Base-by-base conservation (phyloP, 2,888 invertebrate species). In the Amiota minor region DNA sequence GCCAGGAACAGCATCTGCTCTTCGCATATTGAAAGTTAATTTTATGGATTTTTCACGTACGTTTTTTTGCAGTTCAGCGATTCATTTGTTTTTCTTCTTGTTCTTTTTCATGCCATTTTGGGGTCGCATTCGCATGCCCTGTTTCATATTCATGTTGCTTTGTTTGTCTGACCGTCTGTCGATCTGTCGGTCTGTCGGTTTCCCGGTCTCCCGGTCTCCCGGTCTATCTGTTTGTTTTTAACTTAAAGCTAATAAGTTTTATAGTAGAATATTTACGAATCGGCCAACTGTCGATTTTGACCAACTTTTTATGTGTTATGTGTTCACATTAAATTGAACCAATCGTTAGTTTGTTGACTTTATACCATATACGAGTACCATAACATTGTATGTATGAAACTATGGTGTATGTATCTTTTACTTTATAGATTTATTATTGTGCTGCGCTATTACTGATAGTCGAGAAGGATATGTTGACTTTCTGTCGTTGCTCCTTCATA, bases 1-100 rank as follows among this genome's bases (percentile, higher is more conserved):
- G 75, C 70, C 55, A 61, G 6, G 35, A 35, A 6, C 6, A 35
- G 47, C 72, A 18, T 12, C 59, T 59, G n/a, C 20, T 67, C 65
- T 56, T 65, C 47, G 72, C 56, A 50, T 77, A 71, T 64, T 75
- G 76, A 75, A 69, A 80, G 78, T 78, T 84, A 76, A 80, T 81
- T 80, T 79, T 79, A 78, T 78, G 76, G 77, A 76, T 77, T 84
- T 80, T 72, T 68, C 55, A 23, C 11, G 16, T 62, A 18, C 53
- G 76, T 12, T 59, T 71, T 70, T 70, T 18, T 72, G 45, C 49
- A 70, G 62, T 55, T 68, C 23, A 73, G 65, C 49, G 18, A 12
- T 62, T 35, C 53, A n/a, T 53, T 12, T n/a, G 53, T 53, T 53
- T 53, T 12, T 23, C 46, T 47, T 45, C 14, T 16, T 50, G 45